Conservation (phyloP, 2,888 invertebrate species). For the Lacanobia wlatinum region DNA sequence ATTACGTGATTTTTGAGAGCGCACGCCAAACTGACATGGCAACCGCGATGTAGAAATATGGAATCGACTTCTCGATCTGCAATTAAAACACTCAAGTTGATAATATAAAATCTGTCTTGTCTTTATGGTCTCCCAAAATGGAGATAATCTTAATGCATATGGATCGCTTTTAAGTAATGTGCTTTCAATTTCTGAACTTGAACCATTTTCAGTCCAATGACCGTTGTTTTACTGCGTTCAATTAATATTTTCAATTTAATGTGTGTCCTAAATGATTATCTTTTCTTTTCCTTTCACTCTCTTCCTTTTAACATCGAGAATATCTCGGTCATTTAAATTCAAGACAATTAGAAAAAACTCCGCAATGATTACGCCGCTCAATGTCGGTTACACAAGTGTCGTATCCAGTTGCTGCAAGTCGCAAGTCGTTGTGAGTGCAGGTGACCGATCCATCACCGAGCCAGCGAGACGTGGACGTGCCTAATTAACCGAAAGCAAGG, state of each 20-base stretch:
- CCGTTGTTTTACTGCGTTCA: background rate
- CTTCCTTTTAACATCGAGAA: background rate
- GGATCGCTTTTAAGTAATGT: constrained; percentile 11
- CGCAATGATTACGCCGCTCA: constrained; percentile 28
- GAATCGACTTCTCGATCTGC: constrained; percentile 52
- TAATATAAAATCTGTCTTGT: constrained; percentile 8
- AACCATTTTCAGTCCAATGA: constrained; percentile 25
- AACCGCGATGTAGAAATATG: constrained; percentile 68
- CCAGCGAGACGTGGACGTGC: constrained; percentile 83
- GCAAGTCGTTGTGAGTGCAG: constrained; percentile 72
- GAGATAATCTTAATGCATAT: background rate
- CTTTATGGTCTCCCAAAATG: constrained; percentile 15
- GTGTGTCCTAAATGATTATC: background rate
- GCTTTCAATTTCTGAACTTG: constrained; percentile 44
- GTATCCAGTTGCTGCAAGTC: constrained; percentile 68
- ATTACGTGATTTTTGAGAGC: constrained; percentile 80
- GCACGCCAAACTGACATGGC: constrained; percentile 75
- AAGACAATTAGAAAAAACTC: constrained; percentile 11
- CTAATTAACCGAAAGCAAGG: constrained; percentile 89
- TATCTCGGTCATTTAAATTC: background rate
- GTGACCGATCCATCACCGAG: constrained; percentile 89
- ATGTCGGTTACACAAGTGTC: constrained; percentile 54
- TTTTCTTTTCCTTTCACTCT: constrained; percentile 1
- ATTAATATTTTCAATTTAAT: background rate
- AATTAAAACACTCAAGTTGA: constrained; percentile 32